Evolutionary conservation across 2,797 vertebrate genomes (phyloP).

Genomic region (Gallinago nigripennis): DNA sequence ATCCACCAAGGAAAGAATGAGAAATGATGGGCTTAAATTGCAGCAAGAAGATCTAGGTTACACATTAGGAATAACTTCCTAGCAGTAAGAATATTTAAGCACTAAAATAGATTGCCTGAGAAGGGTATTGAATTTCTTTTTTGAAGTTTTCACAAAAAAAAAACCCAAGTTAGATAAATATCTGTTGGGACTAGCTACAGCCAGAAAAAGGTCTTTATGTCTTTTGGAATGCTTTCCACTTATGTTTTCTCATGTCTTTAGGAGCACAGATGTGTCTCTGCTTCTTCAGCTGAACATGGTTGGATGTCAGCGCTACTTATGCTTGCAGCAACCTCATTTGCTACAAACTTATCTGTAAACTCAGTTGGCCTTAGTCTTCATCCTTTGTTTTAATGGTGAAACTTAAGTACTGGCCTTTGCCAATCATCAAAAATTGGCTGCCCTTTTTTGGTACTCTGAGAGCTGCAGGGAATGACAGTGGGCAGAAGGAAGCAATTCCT

Average conservation of each 20-base stretch:
- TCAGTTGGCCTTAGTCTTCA: background rate
- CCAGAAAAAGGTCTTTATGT: background rate
- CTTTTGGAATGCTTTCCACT: background rate
- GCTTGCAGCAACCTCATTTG: background rate
- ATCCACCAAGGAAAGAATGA: background rate
- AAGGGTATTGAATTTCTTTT: background rate
- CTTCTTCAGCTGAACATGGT: background rate
- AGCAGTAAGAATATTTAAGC: background rate
- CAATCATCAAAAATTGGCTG: background rate
- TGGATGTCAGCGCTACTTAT: background rate
- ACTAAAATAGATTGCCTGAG: background rate
- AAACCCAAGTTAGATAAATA: background rate
- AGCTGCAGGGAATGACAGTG: background rate
- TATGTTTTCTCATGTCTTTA: background rate
- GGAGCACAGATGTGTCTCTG: background rate
- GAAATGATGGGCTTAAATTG: background rate
- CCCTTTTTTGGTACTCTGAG: background rate
- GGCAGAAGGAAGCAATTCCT: background rate
- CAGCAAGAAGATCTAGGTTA: background rate
- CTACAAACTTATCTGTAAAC: background rate
- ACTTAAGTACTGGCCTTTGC: background rate
- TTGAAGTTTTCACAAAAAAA: background rate
- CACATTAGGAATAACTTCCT: conserved; percentile 3
- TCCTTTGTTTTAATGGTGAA: background rate
- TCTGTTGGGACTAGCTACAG: background rate